Base-by-base conservation (phyloP, 2,113 vertebrate genomes). In the Nycticryphes semicollaris region DNA sequence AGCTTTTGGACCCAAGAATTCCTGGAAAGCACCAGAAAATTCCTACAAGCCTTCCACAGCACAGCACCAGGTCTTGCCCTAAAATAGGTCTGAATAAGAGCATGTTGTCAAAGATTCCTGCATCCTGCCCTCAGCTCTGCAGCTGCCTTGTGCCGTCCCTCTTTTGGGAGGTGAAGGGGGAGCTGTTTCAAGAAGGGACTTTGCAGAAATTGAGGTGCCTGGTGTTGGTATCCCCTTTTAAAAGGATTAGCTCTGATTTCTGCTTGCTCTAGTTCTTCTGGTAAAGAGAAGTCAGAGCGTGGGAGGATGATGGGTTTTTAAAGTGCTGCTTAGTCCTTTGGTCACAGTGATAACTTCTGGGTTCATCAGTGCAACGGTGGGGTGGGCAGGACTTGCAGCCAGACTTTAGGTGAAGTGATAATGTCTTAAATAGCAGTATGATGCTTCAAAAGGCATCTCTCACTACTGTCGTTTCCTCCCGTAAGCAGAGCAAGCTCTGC, bases 31-130 rank as follows among this genome's bases (percentile, higher is more conserved):
- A 41, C 20, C 20, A 68, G 63, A 73, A 77, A 81, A 87, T 51
- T 90, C 64, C 14, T n/a, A 24, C 28, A 27, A 11, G n/a, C 87
- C 54, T 90, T 60, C 50, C 59, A 23, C 53, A 37, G 81, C 51
- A 25, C 41, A 83, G 24, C 22, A 56, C 64, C 77, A 50, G 24
- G n/a, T 51, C 53, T 68, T 67, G 62, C 47, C 45, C 66, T 72
- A 27, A 67, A 63, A 84, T 1, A 50, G 8, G 31, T 41, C 43
- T 75, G 60, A 59, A 62, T 23, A 84, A 45, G 28, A 41, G 28
- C 23, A 14, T 0, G 0, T 9, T 39, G 17, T 7, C 47, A 59
- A 25, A 54, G 45, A 12, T 75, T 50, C 2, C 4, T 7, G 12
- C 30, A 4, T 27, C 12, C 43, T 59, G 47, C 60, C 30, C 43